Percentiles rank a stretch among this genome's conserved stretches.
Evolutionary conservation across 92 coral and sea anemone genomes (phyloP).

Genomic region (Micromussa lordhowensis): DNA sequence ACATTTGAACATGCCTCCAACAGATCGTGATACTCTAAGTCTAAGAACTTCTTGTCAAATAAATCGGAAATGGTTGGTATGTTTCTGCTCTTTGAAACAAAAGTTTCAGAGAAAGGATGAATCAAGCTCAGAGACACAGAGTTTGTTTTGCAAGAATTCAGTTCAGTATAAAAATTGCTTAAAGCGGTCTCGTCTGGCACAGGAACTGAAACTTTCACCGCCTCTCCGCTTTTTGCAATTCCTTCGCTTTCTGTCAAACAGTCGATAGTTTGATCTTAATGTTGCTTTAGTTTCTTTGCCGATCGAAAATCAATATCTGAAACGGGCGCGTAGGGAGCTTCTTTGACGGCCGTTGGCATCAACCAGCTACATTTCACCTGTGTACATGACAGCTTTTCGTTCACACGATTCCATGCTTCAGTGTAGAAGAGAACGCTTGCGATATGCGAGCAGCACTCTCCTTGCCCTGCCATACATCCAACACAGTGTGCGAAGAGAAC

Average conservation of each 20-base stretch:
- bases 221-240: constrained; percentile 27
- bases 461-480: constrained; percentile 74
- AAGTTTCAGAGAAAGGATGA: constrained; percentile 64
- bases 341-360: background rate
- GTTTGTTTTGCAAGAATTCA: constrained; percentile 64
- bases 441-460: constrained; percentile 45
- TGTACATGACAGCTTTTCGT: background rate
- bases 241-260: constrained; percentile 29
- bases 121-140: constrained; percentile 61
- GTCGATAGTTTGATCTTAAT: background rate
- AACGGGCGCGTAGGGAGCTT: background rate
- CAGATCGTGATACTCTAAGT: constrained; percentile 63
- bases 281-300: background rate
- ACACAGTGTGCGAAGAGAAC: constrained; percentile 54
- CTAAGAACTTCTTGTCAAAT: constrained; percentile 60
- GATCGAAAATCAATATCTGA: background rate
- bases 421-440: too few relatives aligned
- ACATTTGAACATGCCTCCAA: constrained; percentile 57
- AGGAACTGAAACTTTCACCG: constrained; percentile 19
- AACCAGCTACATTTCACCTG: background rate
- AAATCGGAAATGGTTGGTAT: constrained; percentile 58
- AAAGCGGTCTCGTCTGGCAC: constrained; percentile 36
- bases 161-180: constrained; percentile 40
- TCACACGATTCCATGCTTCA: too few relatives aligned
- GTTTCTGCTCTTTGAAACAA: constrained; percentile 66